Conservation (phyloP, 2,888 invertebrate genomes). For the Mythimna albipuncta region DNA sequence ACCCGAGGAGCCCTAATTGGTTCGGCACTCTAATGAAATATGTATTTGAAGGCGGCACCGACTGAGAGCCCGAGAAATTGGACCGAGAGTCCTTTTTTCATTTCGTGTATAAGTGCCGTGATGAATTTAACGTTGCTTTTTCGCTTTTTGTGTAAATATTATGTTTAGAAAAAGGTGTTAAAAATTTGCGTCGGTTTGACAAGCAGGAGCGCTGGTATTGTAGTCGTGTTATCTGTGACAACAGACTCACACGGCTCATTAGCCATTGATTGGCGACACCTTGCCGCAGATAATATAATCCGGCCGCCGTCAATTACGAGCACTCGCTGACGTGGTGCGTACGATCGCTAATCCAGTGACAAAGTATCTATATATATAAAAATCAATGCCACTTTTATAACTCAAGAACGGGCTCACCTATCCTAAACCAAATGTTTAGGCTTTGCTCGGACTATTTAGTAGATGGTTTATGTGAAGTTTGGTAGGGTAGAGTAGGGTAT, state of each 20-base stretch:
- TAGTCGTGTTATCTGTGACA: background rate
- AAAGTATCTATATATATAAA: too few relatives aligned
- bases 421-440: too few relatives aligned
- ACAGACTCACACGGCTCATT: background rate
- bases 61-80: constrained; percentile 24
- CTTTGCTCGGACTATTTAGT: too few relatives aligned
- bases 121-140: constrained; percentile 9
- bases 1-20: constrained; percentile 30
- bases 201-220: background rate
- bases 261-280: constrained; percentile 5
- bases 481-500: too few relatives aligned
- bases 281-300: background rate
- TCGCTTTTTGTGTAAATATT: background rate
- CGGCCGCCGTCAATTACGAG: background rate
- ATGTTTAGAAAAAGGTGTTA: background rate
- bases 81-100: constrained; percentile 12
- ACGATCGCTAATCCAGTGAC: background rate
- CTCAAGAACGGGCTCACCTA: too few relatives aligned
- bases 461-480: too few relatives aligned
- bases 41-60: constrained; percentile 40
- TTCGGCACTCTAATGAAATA: constrained; percentile 45
- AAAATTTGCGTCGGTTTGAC: background rate
- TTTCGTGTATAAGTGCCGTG: constrained; percentile 13
- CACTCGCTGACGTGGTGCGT: too few relatives aligned
- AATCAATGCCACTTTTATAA: too few relatives aligned